Evolutionary conservation across 2,888 invertebrate species (phyloP).

Genomic region (Campaea margaritaria): DNA sequence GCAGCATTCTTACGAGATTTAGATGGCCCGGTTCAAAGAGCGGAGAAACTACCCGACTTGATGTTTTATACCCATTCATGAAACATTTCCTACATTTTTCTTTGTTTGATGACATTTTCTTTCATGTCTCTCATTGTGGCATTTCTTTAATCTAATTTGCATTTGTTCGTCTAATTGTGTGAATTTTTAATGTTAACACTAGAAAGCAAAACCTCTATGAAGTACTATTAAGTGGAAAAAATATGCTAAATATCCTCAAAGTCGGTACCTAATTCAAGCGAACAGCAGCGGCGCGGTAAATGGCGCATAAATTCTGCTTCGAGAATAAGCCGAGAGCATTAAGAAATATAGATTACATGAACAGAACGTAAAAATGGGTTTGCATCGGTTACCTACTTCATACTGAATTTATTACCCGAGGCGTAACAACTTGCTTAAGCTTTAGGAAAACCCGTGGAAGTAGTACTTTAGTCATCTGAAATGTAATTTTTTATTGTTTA

Average conservation of each 20-base stretch:
- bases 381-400: constrained; percentile 48
- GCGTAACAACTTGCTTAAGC: constrained; percentile 14
- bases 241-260: constrained; percentile 61
- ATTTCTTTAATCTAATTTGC: too few relatives aligned
- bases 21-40: constrained; percentile 59
- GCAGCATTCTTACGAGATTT: constrained; percentile 78
- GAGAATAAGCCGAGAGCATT: constrained; percentile 71
- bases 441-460: not conserved
- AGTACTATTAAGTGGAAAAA: constrained; percentile 52
- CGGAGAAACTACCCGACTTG: constrained; percentile 41
- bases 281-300: constrained; percentile 69
- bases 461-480: not conserved
- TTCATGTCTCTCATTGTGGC: too few relatives aligned
- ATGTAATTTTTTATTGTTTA: not conserved
- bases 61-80: constrained; percentile 31
- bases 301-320: constrained; percentile 76
- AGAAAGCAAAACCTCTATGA: constrained; percentile 8
- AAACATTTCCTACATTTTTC: constrained; percentile 26
- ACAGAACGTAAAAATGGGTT: constrained; percentile 61
- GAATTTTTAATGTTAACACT: too few relatives aligned
- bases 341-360: constrained; percentile 75
- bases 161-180: too few relatives aligned
- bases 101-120: constrained; percentile 5
- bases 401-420: constrained; percentile 44
- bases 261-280: constrained; percentile 63